Conservation (phyloP, 2,888 invertebrate genomes). For the Trissoscelio sp. region DNA sequence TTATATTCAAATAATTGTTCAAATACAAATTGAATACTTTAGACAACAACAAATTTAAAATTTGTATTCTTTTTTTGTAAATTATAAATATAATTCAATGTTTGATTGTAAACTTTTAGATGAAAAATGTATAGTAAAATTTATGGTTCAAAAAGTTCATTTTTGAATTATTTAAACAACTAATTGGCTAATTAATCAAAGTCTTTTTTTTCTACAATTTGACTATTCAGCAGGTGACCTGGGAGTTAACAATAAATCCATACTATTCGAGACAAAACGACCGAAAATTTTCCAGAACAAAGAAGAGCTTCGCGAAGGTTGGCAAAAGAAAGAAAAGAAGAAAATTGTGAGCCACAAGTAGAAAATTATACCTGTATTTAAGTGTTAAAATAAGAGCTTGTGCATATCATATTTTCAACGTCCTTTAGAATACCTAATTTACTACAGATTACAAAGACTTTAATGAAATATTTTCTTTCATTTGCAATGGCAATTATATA, state of each 20-base stretch:
- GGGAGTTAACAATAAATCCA: constrained; percentile 28
- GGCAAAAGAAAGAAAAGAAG: constrained; percentile 19
- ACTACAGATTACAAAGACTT: too few species aligned
- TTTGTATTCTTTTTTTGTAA: too few species aligned
- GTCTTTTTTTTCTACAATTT: not conserved
- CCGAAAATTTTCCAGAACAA: constrained; percentile 22
- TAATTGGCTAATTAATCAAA: constrained; percentile 7
- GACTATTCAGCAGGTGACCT: not conserved
- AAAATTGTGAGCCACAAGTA: constrained; percentile 22
- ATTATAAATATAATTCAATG: too few species aligned
- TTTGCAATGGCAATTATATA: too few species aligned
- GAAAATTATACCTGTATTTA: constrained; percentile 36
- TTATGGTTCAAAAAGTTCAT: too few species aligned
- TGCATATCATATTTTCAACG: constrained; percentile 18
- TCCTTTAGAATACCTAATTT: not conserved
- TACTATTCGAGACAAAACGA: constrained; percentile 28
- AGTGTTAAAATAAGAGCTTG: constrained; percentile 32
- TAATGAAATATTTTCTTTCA: too few species aligned
- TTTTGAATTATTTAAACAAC: not conserved
- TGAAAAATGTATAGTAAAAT: too few species aligned
- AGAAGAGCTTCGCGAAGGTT: constrained; percentile 18
- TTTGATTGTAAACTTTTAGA: too few species aligned
- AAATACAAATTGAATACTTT: too few species aligned
- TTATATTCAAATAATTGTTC: too few species aligned
- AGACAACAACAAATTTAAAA: too few species aligned